Conservation (phyloP, 2,797 vertebrate genomes). For the Darevskia mixta region DNA sequence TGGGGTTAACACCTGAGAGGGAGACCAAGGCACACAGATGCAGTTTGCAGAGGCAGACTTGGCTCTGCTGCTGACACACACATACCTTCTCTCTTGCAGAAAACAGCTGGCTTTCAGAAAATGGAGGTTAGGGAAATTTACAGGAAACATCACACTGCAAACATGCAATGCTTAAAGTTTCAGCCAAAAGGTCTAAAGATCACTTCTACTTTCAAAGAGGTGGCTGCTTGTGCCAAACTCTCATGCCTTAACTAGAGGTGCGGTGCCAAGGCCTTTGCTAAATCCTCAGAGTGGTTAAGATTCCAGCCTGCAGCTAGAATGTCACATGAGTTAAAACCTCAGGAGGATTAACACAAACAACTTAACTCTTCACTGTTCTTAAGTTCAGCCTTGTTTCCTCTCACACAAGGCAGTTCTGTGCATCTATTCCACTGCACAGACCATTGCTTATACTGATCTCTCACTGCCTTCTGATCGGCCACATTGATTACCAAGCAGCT, state of each 20-base stretch:
- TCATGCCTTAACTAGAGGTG: not conserved
- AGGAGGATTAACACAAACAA: not conserved
- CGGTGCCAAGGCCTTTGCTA: not conserved
- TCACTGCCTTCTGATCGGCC: not conserved
- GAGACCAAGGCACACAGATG: not conserved
- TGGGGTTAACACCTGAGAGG: not conserved
- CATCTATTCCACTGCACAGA: not conserved
- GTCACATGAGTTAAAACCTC: not conserved
- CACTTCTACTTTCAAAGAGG: fast-evolving
- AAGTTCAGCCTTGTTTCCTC: not conserved
- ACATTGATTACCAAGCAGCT: not conserved
- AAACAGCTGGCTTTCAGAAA: not conserved
- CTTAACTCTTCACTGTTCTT: constrained; percentile 16
- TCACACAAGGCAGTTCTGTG: not conserved
- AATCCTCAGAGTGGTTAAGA: constrained; percentile 14
- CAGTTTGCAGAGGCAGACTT: not conserved
- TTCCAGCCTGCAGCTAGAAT: constrained; percentile 24
- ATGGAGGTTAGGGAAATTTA: not conserved
- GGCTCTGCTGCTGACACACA: not conserved
- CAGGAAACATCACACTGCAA: not conserved
- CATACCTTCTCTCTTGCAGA: fast-evolving
- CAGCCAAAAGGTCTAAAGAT: not conserved
- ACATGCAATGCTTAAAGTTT: not conserved
- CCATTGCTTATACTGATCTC: not conserved
- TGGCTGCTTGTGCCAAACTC: not conserved